A percentile compares a stretch with the other conserved stretches of the same genome.
phyloP scores from a whole-genome alignment of 2,797 vertebrate genomes.

The Octomys mimax region DNA sequence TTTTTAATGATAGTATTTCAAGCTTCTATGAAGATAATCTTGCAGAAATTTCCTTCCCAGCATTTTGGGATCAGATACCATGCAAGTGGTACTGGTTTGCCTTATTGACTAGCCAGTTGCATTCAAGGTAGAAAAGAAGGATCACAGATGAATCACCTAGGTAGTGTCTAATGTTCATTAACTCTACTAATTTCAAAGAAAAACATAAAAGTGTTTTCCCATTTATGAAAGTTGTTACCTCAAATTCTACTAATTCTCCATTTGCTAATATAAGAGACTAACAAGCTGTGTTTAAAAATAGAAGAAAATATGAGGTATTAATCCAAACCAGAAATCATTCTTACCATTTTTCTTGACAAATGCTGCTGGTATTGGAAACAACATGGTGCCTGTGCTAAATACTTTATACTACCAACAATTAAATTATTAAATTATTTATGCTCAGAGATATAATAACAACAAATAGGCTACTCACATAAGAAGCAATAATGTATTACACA shows the following conservation, averaged over 20 bases:
- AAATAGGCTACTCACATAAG: not conserved
- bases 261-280: constrained; percentile 10
- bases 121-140: not conserved
- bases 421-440: constrained; percentile 32
- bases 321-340: not conserved
- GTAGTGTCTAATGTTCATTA: not conserved
- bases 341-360: constrained; percentile 3
- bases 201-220: not conserved
- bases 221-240: not conserved
- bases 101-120: not conserved
- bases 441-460: not conserved
- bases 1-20: constrained; percentile 7
- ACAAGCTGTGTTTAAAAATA: not conserved
- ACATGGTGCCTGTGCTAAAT: not conserved
- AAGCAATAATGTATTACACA: not conserved
- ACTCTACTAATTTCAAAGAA: constrained; percentile 49
- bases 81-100: not conserved
- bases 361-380: not conserved
- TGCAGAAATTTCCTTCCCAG: not conserved
- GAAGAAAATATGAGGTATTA: constrained; percentile 33
- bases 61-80: constrained; percentile 5
- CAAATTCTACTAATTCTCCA: constrained; percentile 32
- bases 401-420: not conserved
- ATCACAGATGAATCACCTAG: not conserved
- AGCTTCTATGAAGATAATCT: not conserved